Percentiles rank a stretch among this genome's conserved stretches.
Conservation (phyloP, 1,140 invertebrate genomes). For the Venturia canescens region DNA sequence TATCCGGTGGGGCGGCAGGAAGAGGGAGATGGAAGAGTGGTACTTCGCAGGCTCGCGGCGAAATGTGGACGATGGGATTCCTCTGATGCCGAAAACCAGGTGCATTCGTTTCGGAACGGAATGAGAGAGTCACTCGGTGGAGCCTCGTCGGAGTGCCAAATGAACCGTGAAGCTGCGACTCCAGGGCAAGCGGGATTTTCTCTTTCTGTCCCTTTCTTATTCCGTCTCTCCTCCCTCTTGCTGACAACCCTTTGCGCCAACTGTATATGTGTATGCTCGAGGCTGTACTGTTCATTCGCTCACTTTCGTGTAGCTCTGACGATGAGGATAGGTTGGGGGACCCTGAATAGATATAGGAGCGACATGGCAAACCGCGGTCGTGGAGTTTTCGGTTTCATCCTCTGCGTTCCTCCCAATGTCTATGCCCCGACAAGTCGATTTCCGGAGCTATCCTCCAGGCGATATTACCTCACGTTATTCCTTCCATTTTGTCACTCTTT, state of each 20-base stretch:
- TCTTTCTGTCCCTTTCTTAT: not conserved
- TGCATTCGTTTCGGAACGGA: conserved; percentile 46
- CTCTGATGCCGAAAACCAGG: conserved; percentile 34
- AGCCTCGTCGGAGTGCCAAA: conserved; percentile 45
- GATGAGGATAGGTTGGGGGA: not conserved
- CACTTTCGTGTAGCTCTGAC: conserved; percentile 28
- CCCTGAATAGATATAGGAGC: no score
- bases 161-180: conserved; percentile 44
- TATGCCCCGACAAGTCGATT: conserved; percentile 17
- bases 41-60: not conserved
- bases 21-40: not conserved
- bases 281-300: conserved; percentile 3
- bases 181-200: conserved; percentile 8
- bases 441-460: conserved; percentile 8
- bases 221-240: not conserved
- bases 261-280: not conserved
- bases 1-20: not conserved
- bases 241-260: not conserved
- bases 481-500: not conserved
- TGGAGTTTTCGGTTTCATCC: conserved; percentile 22
- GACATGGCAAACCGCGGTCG: not conserved
- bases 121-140: conserved; percentile 28
- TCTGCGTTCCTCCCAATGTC: not conserved
- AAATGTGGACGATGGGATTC: not conserved
- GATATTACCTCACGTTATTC: not conserved